Evolutionary conservation across 2,113 vertebrate genomes (phyloP).

Genomic region (Phocoena phocoena): DNA sequence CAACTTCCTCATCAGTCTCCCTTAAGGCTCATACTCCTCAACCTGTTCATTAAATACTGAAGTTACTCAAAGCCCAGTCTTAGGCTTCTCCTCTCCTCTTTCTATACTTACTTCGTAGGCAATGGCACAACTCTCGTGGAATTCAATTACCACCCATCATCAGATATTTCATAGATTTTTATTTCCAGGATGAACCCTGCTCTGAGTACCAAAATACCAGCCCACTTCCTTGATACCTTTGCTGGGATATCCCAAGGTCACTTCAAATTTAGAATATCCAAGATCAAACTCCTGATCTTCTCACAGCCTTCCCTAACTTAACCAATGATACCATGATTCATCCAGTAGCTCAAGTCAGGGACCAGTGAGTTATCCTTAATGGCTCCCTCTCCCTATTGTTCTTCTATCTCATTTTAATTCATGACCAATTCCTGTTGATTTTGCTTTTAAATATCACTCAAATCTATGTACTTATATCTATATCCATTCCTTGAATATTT

Average conservation of each 20-base stretch:
- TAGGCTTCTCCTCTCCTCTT: not conserved
- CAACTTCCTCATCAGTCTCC: not conserved
- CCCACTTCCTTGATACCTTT: not conserved
- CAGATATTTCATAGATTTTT: not conserved
- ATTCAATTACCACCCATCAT: not conserved
- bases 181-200: not conserved
- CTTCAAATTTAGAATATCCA: not conserved
- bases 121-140: not conserved
- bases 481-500: not conserved
- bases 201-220: not conserved
- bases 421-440: not conserved
- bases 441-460: not conserved
- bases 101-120: not conserved
- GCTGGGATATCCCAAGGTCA: not conserved
- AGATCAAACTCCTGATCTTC: not conserved
- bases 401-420: constrained; percentile 29
- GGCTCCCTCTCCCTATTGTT: not conserved
- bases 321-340: not conserved
- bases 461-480: not conserved
- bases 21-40: not conserved
- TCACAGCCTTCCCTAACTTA: not conserved
- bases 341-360: not conserved
- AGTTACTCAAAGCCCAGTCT: not conserved
- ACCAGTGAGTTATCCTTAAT: not conserved
- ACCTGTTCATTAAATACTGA: not conserved